Percentiles rank a stretch among this genome's conserved stretches.
phyloP scores from a whole-genome alignment of 2,797 vertebrate genomes.

The Alauda arvensis region DNA sequence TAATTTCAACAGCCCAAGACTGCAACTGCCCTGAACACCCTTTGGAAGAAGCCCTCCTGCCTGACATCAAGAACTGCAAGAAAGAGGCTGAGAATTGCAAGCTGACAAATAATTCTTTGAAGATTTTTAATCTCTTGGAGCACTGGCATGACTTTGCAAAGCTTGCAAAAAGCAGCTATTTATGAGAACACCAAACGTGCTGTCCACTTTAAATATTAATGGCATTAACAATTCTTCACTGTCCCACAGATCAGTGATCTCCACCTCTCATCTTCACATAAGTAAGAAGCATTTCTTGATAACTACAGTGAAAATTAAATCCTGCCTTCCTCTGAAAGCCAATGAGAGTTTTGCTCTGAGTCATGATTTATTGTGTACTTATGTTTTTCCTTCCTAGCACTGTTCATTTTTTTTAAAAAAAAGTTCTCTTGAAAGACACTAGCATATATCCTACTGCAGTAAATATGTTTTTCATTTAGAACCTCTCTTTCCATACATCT shows the following conservation, averaged over 20 bases:
- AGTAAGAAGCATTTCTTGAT: slow-evolving; percentile 21
- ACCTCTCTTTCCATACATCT: neutral
- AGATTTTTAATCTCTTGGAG: neutral
- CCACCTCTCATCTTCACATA: neutral
- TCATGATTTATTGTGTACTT: slow-evolving; percentile 46
- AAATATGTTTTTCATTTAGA: slow-evolving; percentile 31
- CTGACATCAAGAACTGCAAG: neutral
- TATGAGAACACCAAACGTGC: neutral
- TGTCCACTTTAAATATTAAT: slow-evolving; percentile 29
- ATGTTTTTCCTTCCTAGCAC: slow-evolving; percentile 13
- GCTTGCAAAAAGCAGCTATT: slow-evolving; percentile 10
- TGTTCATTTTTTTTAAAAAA: neutral
- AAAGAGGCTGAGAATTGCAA: neutral
- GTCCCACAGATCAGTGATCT: neutral
- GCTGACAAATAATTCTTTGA: neutral
- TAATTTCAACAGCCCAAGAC: neutral
- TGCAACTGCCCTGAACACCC: neutral
- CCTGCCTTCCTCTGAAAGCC: slow-evolving; percentile 11
- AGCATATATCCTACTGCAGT: neutral
- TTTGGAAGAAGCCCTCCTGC: neutral
- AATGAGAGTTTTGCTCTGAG: slow-evolving; percentile 27
- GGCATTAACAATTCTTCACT: neutral
- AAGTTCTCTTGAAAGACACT: slow-evolving; percentile 14
- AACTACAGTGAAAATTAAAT: slow-evolving; percentile 37
- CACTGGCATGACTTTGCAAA: neutral